These are phyloP conservation scores for Neelides sp. DNA, from an alignment of 1,140 invertebrate species.

Conservation along the genomic window DNA sequence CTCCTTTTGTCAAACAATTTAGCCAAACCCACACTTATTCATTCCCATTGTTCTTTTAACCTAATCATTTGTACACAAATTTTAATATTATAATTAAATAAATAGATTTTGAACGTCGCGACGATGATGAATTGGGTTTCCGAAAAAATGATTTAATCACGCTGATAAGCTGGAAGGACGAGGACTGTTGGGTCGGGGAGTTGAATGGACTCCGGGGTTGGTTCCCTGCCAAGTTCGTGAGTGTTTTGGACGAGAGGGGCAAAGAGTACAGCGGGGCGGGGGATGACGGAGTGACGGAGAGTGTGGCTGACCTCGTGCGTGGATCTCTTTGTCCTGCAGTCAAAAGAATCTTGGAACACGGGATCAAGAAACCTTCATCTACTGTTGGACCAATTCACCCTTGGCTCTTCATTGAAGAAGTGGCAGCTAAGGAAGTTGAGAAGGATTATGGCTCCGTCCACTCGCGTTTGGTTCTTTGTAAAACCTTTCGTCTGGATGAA, in stretches of 20 bases:
- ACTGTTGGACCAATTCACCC: constrained; percentile 85
- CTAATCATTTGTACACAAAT: neutral
- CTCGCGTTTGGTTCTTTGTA: constrained; percentile 89
- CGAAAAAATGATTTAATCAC: constrained; percentile 96
- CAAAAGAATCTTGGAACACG: constrained; percentile 90
- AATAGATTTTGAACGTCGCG: constrained; percentile 92
- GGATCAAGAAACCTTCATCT: constrained; percentile 70
- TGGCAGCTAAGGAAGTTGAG: constrained; percentile 87
- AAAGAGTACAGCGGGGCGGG: constrained; percentile 91
- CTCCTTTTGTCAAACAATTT: neutral
- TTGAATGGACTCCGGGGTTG: constrained; percentile 81
- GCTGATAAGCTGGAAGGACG: constrained; percentile 94
- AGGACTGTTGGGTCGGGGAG: constrained; percentile 99
- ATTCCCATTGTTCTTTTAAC: neutral
- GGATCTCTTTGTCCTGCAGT: constrained; percentile 86
- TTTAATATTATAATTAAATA: constrained; percentile 31
- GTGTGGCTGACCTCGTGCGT: constrained; percentile 88
- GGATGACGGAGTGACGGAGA: constrained; percentile 91
- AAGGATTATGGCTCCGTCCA: constrained; percentile 97
- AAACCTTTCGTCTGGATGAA: constrained; percentile 96
- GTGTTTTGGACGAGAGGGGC: constrained; percentile 90
- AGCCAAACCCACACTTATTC: too few relatives aligned
- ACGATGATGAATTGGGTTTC: constrained; percentile 97
- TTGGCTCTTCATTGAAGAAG: constrained; percentile 97
- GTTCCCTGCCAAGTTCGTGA: constrained; percentile 98